A percentile compares a stretch with the other conserved stretches of the same genome.
These are phyloP conservation scores for Varanus komodoensis DNA, from an alignment of 2,113 vertebrate genomes.

Conservation along the genomic window DNA sequence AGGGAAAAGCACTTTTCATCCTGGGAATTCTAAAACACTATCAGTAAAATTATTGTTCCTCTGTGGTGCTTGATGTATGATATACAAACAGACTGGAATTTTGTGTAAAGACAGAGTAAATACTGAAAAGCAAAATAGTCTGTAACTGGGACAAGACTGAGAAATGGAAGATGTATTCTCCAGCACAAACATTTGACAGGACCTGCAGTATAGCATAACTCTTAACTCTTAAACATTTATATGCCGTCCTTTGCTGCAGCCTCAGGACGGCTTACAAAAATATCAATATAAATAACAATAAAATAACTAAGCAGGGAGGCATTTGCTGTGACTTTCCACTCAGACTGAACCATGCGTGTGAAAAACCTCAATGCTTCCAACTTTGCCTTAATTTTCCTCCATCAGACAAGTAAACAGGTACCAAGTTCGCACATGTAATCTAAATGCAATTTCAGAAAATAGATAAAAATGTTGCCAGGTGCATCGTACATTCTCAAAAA, in stretches of 20 bases:
- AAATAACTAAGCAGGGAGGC: not conserved
- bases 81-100: not conserved
- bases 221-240: no score
- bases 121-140: slow-evolving; percentile 16
- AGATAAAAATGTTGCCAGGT: not conserved
- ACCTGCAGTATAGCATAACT: not conserved
- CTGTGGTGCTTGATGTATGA: not conserved
- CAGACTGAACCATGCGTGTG: not conserved
- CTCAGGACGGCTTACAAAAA: no score
- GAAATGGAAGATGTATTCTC: slow-evolving; percentile 10
- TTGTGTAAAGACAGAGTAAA: slow-evolving; percentile 39
- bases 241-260: no score
- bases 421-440: not conserved
- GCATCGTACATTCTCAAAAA: not conserved
- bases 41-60: slow-evolving; percentile 43
- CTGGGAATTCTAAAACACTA: not conserved
- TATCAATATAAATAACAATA: no score
- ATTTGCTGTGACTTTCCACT: not conserved
- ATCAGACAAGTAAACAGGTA: not conserved
- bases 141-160: not conserved
- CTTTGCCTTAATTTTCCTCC: not conserved
- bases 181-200: not conserved
- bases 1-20: not conserved
- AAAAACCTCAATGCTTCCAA: not conserved
- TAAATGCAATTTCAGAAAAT: not conserved